Evolutionary conservation across 2,113 vertebrate species (phyloP).

Genomic region (Ammodytes marinus): DNA sequence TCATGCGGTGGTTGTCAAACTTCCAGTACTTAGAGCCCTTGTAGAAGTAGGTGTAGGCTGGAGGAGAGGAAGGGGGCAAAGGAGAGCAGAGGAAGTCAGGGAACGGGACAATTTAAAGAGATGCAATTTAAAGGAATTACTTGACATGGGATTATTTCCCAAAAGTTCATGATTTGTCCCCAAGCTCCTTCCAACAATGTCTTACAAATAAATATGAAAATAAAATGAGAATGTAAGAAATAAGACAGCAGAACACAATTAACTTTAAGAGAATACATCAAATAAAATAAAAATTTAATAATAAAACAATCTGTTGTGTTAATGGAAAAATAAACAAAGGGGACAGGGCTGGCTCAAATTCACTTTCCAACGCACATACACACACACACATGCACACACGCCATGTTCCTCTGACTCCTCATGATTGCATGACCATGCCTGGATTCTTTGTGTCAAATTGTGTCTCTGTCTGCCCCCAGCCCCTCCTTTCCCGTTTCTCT

Average conservation of each 20-base stretch:
- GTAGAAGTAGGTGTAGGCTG: constrained; percentile 97
- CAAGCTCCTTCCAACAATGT: too few relatives aligned
- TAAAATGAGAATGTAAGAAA: too few relatives aligned
- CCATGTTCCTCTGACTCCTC: neutral
- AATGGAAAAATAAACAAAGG: neutral
- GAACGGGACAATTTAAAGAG: neutral
- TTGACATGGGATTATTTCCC: neutral
- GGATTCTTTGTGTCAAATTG: constrained; percentile 55
- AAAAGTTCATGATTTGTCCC: neutral
- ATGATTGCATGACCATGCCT: constrained; percentile 41
- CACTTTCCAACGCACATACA: constrained; percentile 16
- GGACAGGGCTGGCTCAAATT: constrained; percentile 17
- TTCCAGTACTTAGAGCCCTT: constrained; percentile 98
- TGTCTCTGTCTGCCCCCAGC: constrained; percentile 16
- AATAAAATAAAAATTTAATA: too few relatives aligned
- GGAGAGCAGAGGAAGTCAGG: neutral
- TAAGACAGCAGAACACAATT: too few relatives aligned
- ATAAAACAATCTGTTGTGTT: neutral
- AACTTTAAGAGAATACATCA: too few relatives aligned
- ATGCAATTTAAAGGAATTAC: neutral
- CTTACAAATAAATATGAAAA: too few relatives aligned
- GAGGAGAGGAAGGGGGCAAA: neutral
- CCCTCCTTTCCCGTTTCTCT: neutral
- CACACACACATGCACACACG: neutral
- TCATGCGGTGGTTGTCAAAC: constrained; percentile 96